Evolutionary conservation across 2,888 invertebrate species (phyloP).

Genomic region (Anthoptus insignis): DNA sequence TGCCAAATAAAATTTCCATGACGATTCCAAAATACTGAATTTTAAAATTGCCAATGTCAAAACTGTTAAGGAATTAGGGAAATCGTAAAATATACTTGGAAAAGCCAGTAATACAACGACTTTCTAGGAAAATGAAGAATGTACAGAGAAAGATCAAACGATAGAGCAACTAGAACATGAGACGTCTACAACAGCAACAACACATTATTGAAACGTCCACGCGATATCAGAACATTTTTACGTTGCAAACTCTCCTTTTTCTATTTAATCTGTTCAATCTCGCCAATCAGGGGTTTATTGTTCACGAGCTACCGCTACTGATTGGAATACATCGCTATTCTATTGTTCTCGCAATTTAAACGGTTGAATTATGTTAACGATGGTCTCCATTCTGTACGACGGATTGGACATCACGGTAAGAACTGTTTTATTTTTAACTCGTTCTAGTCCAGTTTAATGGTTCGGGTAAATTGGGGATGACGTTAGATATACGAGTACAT

Average conservation of each 20-base stretch:
- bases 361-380: conserved; percentile 38
- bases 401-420: conserved; percentile 24
- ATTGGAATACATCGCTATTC: conserved; percentile 38
- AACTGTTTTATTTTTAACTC: conserved; percentile 17
- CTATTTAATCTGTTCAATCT: conserved; percentile 38
- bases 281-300: conserved; percentile 39
- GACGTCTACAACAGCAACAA: conserved; percentile 2
- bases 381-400: conserved; percentile 17
- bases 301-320: conserved; percentile 37
- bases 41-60: too few relatives aligned
- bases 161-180: conserved; percentile 4
- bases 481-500: not conserved
- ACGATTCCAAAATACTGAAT: too few relatives aligned
- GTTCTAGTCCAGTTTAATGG: not conserved
- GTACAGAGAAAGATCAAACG: not conserved
- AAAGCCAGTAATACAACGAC: not conserved
- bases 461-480: not conserved
- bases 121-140: not conserved
- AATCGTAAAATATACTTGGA: not conserved
- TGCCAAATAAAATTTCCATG: too few relatives aligned
- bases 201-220: conserved; percentile 18
- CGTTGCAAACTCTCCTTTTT: conserved; percentile 34
- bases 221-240: conserved; percentile 19
- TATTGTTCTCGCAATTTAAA: conserved; percentile 38
- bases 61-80: not conserved